These are phyloP conservation scores for Narcine bancroftii DNA, from an alignment of 2,113 vertebrate species.

Conservation along the genomic window DNA sequence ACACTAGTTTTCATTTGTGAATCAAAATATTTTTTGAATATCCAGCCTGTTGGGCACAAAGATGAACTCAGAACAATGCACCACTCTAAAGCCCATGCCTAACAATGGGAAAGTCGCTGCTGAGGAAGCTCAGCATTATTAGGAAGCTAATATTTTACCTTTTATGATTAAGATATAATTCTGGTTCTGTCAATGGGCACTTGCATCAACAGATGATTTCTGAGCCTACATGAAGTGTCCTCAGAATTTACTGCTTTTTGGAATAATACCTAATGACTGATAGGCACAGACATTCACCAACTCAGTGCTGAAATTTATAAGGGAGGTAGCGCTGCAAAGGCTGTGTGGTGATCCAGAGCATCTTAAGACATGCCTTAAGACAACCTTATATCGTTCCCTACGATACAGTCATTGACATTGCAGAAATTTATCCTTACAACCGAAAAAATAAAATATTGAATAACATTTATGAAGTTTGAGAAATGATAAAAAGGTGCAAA, in stretches of 20 bases:
- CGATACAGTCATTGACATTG: too few relatives aligned
- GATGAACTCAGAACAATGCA: background rate
- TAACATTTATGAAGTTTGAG: too few relatives aligned
- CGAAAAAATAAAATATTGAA: too few relatives aligned
- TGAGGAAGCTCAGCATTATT: background rate
- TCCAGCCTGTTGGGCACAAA: background rate
- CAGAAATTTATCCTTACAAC: too few relatives aligned
- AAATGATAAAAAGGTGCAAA: too few relatives aligned
- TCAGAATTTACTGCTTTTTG: background rate
- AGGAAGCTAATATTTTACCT: background rate
- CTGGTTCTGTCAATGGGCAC: background rate
- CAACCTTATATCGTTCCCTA: too few relatives aligned
- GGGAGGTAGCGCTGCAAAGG: too few relatives aligned
- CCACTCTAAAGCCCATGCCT: background rate
- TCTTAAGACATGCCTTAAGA: too few relatives aligned
- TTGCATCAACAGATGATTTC: background rate
- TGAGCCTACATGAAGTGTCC: background rate
- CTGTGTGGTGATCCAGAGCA: too few relatives aligned
- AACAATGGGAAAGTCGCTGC: background rate
- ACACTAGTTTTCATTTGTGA: background rate
- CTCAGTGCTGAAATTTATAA: background rate
- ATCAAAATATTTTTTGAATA: background rate
- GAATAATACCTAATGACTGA: background rate
- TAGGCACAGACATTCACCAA: background rate
- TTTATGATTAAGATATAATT: background rate